phyloP scores from a whole-genome alignment of 2,888 invertebrate species.

The Harpagoxenus sublaevis region DNA sequence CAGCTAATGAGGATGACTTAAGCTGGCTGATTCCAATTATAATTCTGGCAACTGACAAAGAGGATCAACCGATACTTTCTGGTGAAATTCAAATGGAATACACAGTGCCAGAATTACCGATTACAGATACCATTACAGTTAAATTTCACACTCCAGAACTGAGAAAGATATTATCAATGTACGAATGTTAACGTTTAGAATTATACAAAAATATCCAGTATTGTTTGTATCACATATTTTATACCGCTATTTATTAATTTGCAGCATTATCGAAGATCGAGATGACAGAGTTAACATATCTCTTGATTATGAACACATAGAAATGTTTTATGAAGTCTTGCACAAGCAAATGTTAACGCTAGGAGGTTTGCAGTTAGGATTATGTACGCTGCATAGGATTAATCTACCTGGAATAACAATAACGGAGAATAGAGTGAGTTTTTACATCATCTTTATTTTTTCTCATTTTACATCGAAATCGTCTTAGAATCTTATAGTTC shows the following conservation, averaged over 20 bases:
- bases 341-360: slow-evolving; percentile 73
- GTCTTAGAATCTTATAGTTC: not conserved
- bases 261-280: slow-evolving; percentile 55
- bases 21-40: slow-evolving; percentile 81
- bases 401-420: slow-evolving; percentile 79
- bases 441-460: slow-evolving; percentile 40
- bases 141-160: slow-evolving; percentile 73
- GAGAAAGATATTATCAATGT: slow-evolving; percentile 77
- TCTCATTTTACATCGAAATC: slow-evolving; percentile 7
- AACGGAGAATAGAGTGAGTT: slow-evolving; percentile 78
- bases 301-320: slow-evolving; percentile 73
- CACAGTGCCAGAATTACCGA: slow-evolving; percentile 75
- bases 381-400: slow-evolving; percentile 79
- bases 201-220: slow-evolving; percentile 5
- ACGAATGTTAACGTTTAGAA: slow-evolving; percentile 56
- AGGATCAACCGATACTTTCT: slow-evolving; percentile 47
- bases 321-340: slow-evolving; percentile 78
- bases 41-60: slow-evolving; percentile 65
- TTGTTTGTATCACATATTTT: not conserved
- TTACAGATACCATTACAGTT: slow-evolving; percentile 76
- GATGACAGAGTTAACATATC: slow-evolving; percentile 22
- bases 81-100: slow-evolving; percentile 79
- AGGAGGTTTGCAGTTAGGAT: slow-evolving; percentile 77
- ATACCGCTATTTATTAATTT: slow-evolving; percentile 22
- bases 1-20: slow-evolving; percentile 79